Evolutionary conservation across 2,797 vertebrate species (phyloP), one percentile per base, ranked within the genome.

Genomic region (Lycodopsis pacificus): DNA sequence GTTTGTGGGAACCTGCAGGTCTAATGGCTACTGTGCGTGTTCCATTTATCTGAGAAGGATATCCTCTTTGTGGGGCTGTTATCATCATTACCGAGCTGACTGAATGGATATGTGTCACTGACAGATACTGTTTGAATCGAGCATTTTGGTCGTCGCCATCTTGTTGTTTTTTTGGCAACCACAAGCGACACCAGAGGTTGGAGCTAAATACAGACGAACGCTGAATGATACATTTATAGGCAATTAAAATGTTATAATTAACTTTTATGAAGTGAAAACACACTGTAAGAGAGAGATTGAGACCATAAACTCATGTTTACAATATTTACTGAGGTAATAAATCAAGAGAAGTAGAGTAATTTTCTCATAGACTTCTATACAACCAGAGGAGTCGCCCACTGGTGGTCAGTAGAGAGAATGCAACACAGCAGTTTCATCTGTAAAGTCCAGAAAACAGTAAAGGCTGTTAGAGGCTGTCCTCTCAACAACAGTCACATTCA

Each of bases 1-100:
- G 34, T 88, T 82, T 82, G 79, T 78, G 78, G 70, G 76, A 89
- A 85, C 65, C 77, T 78, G 79, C 67, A 51, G 73, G 78, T 49
- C 71, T 70, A 67, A 85, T 83, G 70, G 71, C 57, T 63, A 48
- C 82, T 56, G 59, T 69, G 71, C 44, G 27, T 30, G 15, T 84
- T 79, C 78, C 62, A 76, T 79, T 81, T 74, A 73, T 86, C 73
- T 61, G 34, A 38, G 19, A 20, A 49, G n/a, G 59, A 88, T 48
- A 51, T 58, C 34, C 20, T 78, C 13, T 53, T 75, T 67, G 25
- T 56, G 25, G 14, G 8, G 46, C 19, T 7, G 19, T 19, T 48
- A 19, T 20, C 19, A 19, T 67, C 46, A 56, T 59, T 59, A 58
- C 4, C n/a, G n/a, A 6, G 3, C 20, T 49, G 71, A 34, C 46